Percentiles rank a stretch among this genome's conserved stretches.
Evolutionary conservation across 30 jellyfish, hydroid and myxozoan species (phyloP).

Genomic region (Cassiopea andromeda): DNA sequence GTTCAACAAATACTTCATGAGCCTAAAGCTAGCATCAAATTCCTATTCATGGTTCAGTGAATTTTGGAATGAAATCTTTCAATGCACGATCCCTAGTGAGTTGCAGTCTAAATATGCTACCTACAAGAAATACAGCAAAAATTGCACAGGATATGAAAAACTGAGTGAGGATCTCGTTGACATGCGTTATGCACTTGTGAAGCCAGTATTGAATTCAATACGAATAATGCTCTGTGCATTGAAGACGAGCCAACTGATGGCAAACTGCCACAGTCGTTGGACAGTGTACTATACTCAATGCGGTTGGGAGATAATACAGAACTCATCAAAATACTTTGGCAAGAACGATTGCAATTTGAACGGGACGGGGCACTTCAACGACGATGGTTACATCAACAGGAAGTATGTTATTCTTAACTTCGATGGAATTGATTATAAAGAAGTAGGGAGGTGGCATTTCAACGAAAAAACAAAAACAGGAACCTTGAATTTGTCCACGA

Average conservation of each 20-base stretch:
- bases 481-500: background rate
- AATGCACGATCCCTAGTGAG: constrained; percentile 33
- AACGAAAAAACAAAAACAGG: background rate
- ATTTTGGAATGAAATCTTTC: constrained; percentile 75
- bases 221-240: constrained; percentile 41
- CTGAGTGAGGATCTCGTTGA: constrained; percentile 15
- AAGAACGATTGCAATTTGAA: background rate
- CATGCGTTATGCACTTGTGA: constrained; percentile 39
- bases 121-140: constrained; percentile 5
- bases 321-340: background rate
- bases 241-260: background rate
- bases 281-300: background rate
- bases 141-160: constrained; percentile 59
- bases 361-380: constrained; percentile 4
- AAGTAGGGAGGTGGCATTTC: constrained; percentile 12
- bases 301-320: background rate
- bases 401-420: background rate
- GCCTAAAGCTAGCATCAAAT: constrained; percentile 13
- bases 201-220: constrained; percentile 40
- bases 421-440: constrained; percentile 14
- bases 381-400: constrained; percentile 1
- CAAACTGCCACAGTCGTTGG: background rate
- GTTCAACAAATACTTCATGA: constrained; percentile 17
- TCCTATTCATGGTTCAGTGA: constrained; percentile 51
- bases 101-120: background rate